Base-by-base conservation (phyloP, 1,140 invertebrate species). In the Kradibia gibbosae region DNA sequence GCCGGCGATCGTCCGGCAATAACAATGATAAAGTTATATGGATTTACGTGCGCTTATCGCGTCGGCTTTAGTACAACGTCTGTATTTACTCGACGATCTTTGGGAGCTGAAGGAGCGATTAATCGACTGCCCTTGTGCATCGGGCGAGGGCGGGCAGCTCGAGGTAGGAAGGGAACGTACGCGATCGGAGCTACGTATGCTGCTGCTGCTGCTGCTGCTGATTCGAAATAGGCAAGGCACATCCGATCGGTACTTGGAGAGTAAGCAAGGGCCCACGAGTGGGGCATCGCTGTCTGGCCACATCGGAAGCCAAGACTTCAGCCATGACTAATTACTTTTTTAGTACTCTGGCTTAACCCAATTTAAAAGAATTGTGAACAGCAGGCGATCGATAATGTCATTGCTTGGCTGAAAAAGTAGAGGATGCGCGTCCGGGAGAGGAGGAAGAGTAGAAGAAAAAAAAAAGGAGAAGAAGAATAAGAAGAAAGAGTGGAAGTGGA, bases 1-100 rank as follows among this genome's bases (percentile, higher is more conserved):
- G n/a, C n/a, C n/a, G n/a, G n/a, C n/a, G n/a, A n/a, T n/a, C n/a
- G n/a, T n/a, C n/a, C n/a, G n/a, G n/a, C n/a, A n/a, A n/a, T n/a
- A n/a, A n/a, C n/a, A n/a, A n/a, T n/a, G n/a, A n/a, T n/a, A n/a
- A n/a, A n/a, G n/a, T n/a, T n/a, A n/a, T n/a, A n/a, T n/a, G n/a
- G n/a, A n/a, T n/a, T n/a, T n/a, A n/a, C n/a, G n/a, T n/a, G n/a
- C n/a, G n/a, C n/a, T n/a, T n/a, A n/a, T n/a, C n/a, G n/a, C n/a
- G n/a, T n/a, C n/a, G n/a, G n/a, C n/a, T n/a, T n/a, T n/a, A n/a
- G n/a, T n/a, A n/a, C n/a, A n/a, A n/a, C n/a, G n/a, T n/a, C n/a
- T n/a, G n/a, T n/a, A n/a, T n/a, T n/a, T n/a, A 79, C 36, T 45
- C 72, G 67, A 81, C 70, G 74, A 48, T 31, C 79, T 42, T 42